Evolutionary conservation across 2,797 vertebrate species (phyloP).

Genomic region (Pteropus rufus): DNA sequence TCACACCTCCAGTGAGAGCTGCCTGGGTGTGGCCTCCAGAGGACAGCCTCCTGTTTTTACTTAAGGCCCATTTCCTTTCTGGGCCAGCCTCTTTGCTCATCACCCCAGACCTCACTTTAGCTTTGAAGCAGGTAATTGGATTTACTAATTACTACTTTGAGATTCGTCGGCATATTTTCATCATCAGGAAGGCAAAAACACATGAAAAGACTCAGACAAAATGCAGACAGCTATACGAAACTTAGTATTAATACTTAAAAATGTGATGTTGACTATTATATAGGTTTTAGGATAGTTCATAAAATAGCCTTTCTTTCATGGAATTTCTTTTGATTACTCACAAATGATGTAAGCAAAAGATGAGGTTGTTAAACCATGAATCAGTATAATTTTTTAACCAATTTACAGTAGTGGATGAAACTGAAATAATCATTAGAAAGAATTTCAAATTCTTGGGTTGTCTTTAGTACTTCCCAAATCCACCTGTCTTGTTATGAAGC

Average conservation of each 20-base stretch:
- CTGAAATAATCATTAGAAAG: not conserved
- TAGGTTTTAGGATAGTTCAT: not conserved
- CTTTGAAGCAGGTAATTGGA: constrained; percentile 14
- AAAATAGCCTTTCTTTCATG: not conserved
- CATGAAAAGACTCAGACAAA: not conserved
- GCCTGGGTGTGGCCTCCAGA: not conserved
- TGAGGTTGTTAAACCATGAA: not conserved
- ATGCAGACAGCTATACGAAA: not conserved
- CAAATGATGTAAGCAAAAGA: not conserved
- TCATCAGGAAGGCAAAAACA: not conserved
- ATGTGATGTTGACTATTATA: not conserved
- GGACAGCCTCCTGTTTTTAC: not conserved
- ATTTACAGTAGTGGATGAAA: not conserved
- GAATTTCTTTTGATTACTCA: constrained; percentile 13
- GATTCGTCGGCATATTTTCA: constrained; percentile 1
- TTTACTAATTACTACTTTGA: constrained; percentile 51
- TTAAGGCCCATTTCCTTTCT: not conserved
- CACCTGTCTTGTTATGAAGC: not conserved
- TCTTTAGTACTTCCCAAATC: not conserved
- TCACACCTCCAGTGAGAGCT: not conserved
- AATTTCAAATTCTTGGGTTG: not conserved
- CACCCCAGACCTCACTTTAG: not conserved
- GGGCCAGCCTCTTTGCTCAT: not conserved
- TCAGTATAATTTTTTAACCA: not conserved
- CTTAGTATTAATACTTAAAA: not conserved